These are phyloP conservation scores for Phallusia fumigata DNA, from an alignment of 23 tunicate genomes.

Conservation along the genomic window DNA sequence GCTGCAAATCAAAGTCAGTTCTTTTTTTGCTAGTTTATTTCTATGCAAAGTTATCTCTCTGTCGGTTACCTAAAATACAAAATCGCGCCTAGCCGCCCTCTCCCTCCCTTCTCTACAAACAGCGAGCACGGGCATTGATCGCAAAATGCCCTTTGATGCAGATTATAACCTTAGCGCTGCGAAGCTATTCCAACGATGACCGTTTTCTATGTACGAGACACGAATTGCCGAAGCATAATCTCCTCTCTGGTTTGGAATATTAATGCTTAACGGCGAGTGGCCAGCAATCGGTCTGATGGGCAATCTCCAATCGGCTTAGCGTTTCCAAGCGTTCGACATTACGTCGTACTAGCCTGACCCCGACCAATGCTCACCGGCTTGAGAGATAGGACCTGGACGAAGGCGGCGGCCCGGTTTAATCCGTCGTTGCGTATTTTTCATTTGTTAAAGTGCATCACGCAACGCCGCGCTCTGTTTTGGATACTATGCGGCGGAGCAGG, in stretches of 20 bases:
- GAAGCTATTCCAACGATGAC: not conserved
- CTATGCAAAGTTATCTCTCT: too few species aligned
- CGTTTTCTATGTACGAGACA: not conserved
- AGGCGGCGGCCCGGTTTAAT: not conserved
- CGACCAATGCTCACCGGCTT: too few species aligned
- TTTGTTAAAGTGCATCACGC: not conserved
- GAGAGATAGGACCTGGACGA: not conserved
- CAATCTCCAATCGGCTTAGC: not conserved
- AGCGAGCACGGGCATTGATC: constrained; percentile 2
- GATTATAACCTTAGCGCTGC: not conserved
- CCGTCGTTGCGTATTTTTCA: not conserved
- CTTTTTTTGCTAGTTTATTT: too few species aligned
- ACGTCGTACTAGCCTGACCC: too few species aligned
- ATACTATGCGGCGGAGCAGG: too few species aligned
- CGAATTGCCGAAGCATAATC: not conserved
- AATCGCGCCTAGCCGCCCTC: not conserved
- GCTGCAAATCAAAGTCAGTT: too few species aligned
- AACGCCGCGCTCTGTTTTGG: too few species aligned
- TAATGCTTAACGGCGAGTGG: not conserved
- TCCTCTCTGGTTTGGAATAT: not conserved
- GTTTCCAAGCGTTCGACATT: not conserved
- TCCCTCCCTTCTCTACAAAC: not conserved
- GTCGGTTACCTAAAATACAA: too few species aligned
- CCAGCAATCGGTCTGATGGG: not conserved
- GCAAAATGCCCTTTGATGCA: not conserved